Evolutionary conservation across 2,797 vertebrate genomes (phyloP), one percentile per base, ranked within the genome.

Genomic region (Poecile montanus): DNA sequence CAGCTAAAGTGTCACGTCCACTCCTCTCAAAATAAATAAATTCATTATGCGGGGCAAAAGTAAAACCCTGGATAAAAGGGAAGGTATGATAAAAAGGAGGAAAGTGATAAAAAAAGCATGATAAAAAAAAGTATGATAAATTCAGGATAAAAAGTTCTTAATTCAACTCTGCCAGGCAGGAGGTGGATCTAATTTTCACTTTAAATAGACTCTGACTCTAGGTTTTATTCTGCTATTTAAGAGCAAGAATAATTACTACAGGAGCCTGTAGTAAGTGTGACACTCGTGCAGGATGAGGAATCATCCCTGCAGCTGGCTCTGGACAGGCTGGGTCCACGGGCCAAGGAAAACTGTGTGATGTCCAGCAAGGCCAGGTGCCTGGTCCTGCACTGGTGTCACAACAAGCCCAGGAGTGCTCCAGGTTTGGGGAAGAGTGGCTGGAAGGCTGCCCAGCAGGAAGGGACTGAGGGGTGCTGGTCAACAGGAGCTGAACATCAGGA

Each of bases 161-260:
- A 97, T 96, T 96, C 97, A 92, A 60, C 54, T 95, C 53, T 96
- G 83, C 82, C 73, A 92, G 71, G 85, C 51, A 89, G 88, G 87
- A 87, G 89, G 89, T 90, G 68, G 92, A 95, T 97, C 66, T 82
- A 90, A 96, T 97, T 97, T 97, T 94, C 77, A 56, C 80, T 96
- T 94, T 95, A 91, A 97, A 96, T 84, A 96, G 85, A 92, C 67
- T 91, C 92, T 58, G 80, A 50, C 58, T 97, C 40, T 9, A 62
- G 74, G 76, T 96, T 97, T 97, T 94, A 91, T 96, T 80, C 94
- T 94, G 77, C 88, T 93, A 40, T 94, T 96, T 95, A 89, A 94
- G 92, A 97, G 77, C 57, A 95, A 61, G 89, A 80, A 94, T 92
- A 96, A 96, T 95, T 94, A 78, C 77, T 91, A 8, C 17, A 95